Percentiles rank a stretch among this genome's conserved stretches.
Conservation (phyloP, 2,113 vertebrate species). For the Ahaetulla prasina region DNA sequence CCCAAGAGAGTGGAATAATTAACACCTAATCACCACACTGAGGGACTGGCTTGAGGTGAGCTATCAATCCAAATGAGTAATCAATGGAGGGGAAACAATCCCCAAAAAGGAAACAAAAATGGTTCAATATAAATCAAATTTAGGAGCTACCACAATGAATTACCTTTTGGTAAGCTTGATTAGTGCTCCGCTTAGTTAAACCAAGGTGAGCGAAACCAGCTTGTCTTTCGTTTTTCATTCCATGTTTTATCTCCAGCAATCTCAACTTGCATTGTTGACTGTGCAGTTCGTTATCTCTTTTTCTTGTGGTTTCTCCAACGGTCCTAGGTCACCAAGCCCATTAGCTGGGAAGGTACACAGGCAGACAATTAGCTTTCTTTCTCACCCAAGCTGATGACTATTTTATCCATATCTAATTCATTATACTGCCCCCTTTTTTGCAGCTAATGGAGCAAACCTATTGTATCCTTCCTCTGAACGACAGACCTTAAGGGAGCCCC, state of each 20-base stretch:
- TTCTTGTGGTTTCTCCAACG: neutral
- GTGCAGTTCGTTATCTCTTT: neutral
- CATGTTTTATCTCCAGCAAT: neutral
- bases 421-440: neutral
- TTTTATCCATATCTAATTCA: constrained; percentile 2
- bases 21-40: neutral
- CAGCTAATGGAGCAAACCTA: constrained; percentile 1
- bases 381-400: neutral
- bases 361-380: neutral
- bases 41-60: neutral
- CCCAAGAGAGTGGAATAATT: neutral
- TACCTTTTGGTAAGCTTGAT: neutral
- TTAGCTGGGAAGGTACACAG: neutral
- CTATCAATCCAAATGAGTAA: neutral
- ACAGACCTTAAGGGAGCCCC: neutral
- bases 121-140: neutral
- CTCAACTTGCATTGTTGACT: neutral
- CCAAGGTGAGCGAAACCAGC: neutral
- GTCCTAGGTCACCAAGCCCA: neutral
- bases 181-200: neutral
- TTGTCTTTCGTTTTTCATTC: neutral
- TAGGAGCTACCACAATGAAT: accelerated
- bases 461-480: constrained; percentile 14
- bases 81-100: neutral
- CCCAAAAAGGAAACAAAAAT: neutral